Evolutionary conservation across 2,888 invertebrate species (phyloP), one percentile per base, ranked within the genome.

Genomic region (Acheta domesticus): DNA sequence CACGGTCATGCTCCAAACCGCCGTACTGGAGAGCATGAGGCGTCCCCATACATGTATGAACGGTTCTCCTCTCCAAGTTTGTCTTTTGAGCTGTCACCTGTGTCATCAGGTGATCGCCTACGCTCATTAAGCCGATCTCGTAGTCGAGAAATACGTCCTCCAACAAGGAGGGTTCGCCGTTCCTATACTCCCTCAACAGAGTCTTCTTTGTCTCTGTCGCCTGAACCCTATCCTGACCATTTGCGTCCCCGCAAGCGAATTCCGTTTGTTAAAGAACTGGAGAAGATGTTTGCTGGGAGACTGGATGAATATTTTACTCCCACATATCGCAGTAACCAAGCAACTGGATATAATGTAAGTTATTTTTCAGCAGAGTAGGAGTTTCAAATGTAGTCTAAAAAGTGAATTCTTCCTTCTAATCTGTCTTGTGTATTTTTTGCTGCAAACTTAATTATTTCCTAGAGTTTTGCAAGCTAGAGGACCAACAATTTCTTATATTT

Each of bases 181-280:
- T n/a, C 16, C 62, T 62, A 14, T 8, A 14, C 62, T 62, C n/a
- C 62, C 62, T 62, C n/a, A 5, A 8, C 62, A n/a, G 62, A 62
- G n/a, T 62, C 62, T n/a, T 62, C 62, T 62, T n/a, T 62, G 16
- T 62, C 62, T 8, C 62, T 62, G 4, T 62, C 62, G 16, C 62
- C 62, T 14, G 62, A 62, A 16, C 62, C 62, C 62, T 62, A 62
- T n/a, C 62, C 62, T n/a, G 62, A 62, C 16, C 62, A 62, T n/a
- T n/a, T 62, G 62, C 62, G 62, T 19, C 62, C 62, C 62, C 62
- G 62, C 62, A 62, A 62, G 62, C 14, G 62, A n/a, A 62, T 62
- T n/a, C 62, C 62, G 5, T 62, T 62, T n/a, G n/a, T 62, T n/a
- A 14, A 62, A n/a, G 62, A 62, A n/a, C n/a, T 62, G 62, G 62